Evolutionary conservation across 1,140 invertebrate species (phyloP).

Genomic region (Zaprionus tsacasi): DNA sequence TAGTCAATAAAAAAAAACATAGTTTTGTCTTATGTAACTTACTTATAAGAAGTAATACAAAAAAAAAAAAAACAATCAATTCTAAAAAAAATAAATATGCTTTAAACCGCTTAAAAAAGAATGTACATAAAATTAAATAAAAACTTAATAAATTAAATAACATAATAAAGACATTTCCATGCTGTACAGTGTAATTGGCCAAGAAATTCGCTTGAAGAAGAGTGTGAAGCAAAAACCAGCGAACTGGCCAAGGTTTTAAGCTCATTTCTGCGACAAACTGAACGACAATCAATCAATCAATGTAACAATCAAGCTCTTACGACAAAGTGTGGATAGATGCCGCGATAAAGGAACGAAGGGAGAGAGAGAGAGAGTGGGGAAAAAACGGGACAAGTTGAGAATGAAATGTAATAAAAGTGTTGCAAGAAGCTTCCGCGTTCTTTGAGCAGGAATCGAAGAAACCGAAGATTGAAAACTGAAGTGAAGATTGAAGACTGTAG

Average conservation of each 20-base stretch:
- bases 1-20: too few species aligned
- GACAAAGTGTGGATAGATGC: slow-evolving; percentile 45
- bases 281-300: slow-evolving; percentile 66
- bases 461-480: slow-evolving; percentile 21
- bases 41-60: too few species aligned
- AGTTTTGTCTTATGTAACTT: too few species aligned
- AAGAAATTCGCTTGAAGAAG: slow-evolving; percentile 1
- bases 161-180: not conserved
- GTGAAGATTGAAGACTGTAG: slow-evolving; percentile 9
- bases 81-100: too few species aligned
- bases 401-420: slow-evolving; percentile 65
- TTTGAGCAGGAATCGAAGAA: not conserved
- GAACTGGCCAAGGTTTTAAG: slow-evolving; percentile 38
- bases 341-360: slow-evolving; percentile 44
- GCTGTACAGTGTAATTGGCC: slow-evolving; percentile 3
- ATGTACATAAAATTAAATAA: too few species aligned
- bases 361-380: not conserved
- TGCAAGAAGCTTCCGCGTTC: slow-evolving; percentile 46
- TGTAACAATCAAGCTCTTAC: slow-evolving; percentile 60
- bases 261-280: slow-evolving; percentile 57
- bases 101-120: too few species aligned
- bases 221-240: not conserved
- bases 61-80: too few species aligned
- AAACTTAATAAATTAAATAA: too few species aligned
- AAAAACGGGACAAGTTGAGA: slow-evolving; percentile 25